phyloP scores from a whole-genome alignment of 1,140 invertebrate species.

The Pseudomyrmex dendroicus region DNA sequence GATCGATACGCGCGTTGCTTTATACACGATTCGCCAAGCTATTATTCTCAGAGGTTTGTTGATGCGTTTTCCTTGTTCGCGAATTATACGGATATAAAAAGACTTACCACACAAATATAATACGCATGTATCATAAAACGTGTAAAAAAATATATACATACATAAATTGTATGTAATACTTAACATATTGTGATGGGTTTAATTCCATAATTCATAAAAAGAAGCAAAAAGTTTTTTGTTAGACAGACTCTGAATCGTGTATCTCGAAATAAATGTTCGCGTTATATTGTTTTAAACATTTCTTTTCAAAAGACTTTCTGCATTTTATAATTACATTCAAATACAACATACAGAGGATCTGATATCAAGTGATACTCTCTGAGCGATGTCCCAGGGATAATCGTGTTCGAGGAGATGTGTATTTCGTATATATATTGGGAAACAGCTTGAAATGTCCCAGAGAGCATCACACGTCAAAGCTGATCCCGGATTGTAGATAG shows the following conservation, averaged over 20 bases:
- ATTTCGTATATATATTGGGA: slow-evolving; percentile 7
- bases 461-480: slow-evolving; percentile 31
- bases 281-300: too few species aligned
- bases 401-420: not conserved
- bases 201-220: too few species aligned
- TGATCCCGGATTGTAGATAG: slow-evolving; percentile 45
- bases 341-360: not conserved
- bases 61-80: slow-evolving; percentile 37
- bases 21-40: not conserved
- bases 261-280: too few species aligned
- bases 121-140: too few species aligned
- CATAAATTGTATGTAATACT: too few species aligned
- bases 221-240: too few species aligned
- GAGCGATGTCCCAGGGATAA: not conserved
- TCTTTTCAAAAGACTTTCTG: too few species aligned
- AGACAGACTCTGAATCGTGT: too few species aligned
- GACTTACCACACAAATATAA: too few species aligned
- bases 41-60: slow-evolving; percentile 26
- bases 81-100: not conserved
- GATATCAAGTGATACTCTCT: not conserved
- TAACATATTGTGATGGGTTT: too few species aligned
- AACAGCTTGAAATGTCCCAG: slow-evolving; percentile 21
- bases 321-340: too few species aligned
- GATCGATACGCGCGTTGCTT: slow-evolving; percentile 32
- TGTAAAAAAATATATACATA: too few species aligned